phyloP scores from a whole-genome alignment of 53 echinoderm and acorn worm genomes.

The Paracentrotus lividus region DNA sequence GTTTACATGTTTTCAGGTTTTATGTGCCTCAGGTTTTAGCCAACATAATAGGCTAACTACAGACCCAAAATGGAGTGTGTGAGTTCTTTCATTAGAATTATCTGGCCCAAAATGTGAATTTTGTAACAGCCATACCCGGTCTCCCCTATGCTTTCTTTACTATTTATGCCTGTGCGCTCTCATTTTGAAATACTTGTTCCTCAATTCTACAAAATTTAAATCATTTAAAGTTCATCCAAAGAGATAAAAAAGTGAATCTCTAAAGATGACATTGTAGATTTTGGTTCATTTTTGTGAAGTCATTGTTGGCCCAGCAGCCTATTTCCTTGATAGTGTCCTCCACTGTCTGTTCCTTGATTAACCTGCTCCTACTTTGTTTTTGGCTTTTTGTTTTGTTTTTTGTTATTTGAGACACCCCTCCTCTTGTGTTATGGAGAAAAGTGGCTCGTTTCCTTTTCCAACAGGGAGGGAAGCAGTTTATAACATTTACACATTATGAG shows the following conservation, averaged over 20 bases:
- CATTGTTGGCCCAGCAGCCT: constrained; percentile 22
- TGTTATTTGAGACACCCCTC: constrained; percentile 14
- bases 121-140: too few relatives aligned
- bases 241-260: not conserved
- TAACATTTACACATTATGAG: not conserved
- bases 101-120: too few relatives aligned
- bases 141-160: too few relatives aligned
- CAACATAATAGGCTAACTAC: too few relatives aligned
- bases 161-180: not conserved
- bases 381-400: constrained; percentile 13
- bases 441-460: constrained; percentile 14
- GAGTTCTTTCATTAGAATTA: too few relatives aligned
- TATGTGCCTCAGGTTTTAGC: too few relatives aligned
- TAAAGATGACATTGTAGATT: not conserved
- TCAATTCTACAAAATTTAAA: not conserved
- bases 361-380: constrained; percentile 33
- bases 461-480: constrained; percentile 13
- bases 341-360: not conserved
- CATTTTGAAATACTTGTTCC: not conserved
- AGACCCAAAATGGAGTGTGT: too few relatives aligned
- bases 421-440: not conserved
- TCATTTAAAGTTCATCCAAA: not conserved
- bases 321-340: constrained; percentile 20
- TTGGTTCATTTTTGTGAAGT: constrained; percentile 29
- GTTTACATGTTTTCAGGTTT: too few relatives aligned